A percentile compares a stretch with the other conserved stretches of the same genome.
Evolutionary conservation across 2,888 invertebrate species (phyloP).

Genomic region (Mimachlamys varia): DNA sequence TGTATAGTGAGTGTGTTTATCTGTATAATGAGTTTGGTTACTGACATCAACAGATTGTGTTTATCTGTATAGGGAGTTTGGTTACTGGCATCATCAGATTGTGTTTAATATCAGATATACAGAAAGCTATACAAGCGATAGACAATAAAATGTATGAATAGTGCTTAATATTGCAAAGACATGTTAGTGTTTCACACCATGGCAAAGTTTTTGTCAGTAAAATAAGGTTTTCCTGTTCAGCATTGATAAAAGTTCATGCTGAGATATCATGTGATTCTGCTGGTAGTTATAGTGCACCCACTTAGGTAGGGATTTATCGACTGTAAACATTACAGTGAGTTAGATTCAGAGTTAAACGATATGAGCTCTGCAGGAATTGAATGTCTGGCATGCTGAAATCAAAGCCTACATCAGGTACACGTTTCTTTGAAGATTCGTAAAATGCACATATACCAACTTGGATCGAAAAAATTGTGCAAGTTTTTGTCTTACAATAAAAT

Average conservation of each 20-base stretch:
- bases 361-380: not conserved
- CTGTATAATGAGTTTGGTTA: not conserved
- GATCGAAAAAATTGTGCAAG: not conserved
- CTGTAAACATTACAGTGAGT: constrained; percentile 28
- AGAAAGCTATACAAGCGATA: not conserved
- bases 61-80: not conserved
- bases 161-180: constrained; percentile 17
- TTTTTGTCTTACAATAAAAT: constrained; percentile 15
- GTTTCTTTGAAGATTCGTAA: not conserved
- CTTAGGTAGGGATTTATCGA: not conserved
- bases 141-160: not conserved
- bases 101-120: not conserved
- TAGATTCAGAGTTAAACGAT: not conserved
- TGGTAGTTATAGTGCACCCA: not conserved
- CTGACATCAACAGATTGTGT: not conserved
- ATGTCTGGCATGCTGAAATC: constrained; percentile 3
- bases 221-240: not conserved
- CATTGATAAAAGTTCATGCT: not conserved
- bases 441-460: not conserved
- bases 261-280: not conserved
- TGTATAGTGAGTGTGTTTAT: not conserved
- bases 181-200: constrained; percentile 20
- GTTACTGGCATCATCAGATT: not conserved
- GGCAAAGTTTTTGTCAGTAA: not conserved
- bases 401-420: not conserved